Conservation (phyloP, 2,888 invertebrate genomes). For the Empis stercorea region DNA sequence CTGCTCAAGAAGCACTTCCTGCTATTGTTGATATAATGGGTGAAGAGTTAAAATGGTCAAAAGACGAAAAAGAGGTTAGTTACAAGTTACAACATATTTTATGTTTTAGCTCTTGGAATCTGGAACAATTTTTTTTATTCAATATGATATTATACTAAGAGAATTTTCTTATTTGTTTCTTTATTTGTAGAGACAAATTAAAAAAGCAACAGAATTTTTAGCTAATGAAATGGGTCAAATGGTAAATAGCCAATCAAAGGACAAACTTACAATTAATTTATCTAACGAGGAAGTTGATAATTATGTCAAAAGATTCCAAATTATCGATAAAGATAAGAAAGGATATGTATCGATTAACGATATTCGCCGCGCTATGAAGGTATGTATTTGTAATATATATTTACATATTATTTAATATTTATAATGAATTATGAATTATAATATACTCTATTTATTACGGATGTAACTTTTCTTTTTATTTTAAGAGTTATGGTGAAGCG, state of each 20-base stretch:
- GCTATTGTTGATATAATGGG: constrained; percentile 90
- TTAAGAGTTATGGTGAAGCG: constrained; percentile 64
- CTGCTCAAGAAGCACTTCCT: constrained; percentile 91
- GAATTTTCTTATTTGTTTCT: background rate
- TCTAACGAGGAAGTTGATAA: constrained; percentile 87
- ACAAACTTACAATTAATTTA: constrained; percentile 82
- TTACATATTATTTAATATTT: too few relatives aligned
- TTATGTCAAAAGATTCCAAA: constrained; percentile 90
- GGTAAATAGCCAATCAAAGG: constrained; percentile 76
- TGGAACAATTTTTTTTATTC: too few relatives aligned
- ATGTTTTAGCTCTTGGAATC: too few relatives aligned
- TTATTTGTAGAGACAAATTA: constrained; percentile 60
- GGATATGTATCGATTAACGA: constrained; percentile 98
- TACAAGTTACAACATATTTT: too few relatives aligned
- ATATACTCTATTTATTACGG: too few relatives aligned
- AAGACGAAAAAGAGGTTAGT: constrained; percentile 60
- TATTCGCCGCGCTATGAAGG: constrained; percentile 89
- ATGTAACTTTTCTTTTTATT: constrained; percentile 24
- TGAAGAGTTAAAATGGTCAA: constrained; percentile 86
- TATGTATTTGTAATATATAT: too few relatives aligned
- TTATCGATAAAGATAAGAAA: constrained; percentile 90
- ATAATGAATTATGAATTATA: too few relatives aligned
- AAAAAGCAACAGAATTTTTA: constrained; percentile 71
- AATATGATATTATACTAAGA: too few relatives aligned
- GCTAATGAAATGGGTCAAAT: constrained; percentile 93